phyloP scores from a whole-genome alignment of 2,113 vertebrate species.

The Corythornis vintsioides region DNA sequence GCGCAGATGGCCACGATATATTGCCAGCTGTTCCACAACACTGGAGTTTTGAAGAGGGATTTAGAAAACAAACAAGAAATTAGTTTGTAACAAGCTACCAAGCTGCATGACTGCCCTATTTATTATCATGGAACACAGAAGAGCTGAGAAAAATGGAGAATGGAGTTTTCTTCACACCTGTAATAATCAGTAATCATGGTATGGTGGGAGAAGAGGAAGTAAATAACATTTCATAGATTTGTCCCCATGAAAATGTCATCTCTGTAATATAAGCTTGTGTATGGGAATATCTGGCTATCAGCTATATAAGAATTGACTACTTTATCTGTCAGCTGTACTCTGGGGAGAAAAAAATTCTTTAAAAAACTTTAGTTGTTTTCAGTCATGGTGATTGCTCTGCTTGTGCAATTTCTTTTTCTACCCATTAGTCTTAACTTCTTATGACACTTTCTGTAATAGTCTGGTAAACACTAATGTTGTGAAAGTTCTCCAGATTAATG shows the following conservation, averaged over 20 bases:
- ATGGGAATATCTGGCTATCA: background rate
- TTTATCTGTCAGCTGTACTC: background rate
- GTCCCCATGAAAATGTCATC: background rate
- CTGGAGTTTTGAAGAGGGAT: background rate
- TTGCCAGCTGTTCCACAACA: background rate
- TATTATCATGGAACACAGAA: background rate
- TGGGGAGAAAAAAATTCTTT: background rate
- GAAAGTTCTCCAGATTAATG: background rate
- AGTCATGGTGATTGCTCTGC: background rate
- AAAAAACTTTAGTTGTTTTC: background rate
- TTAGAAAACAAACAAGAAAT: slow-evolving; percentile 22
- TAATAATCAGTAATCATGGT: background rate
- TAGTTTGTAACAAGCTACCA: background rate
- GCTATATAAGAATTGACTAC: background rate
- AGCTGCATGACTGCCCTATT: background rate
- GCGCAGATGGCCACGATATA: background rate
- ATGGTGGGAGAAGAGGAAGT: background rate
- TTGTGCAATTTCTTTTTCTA: background rate
- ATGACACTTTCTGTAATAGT: background rate
- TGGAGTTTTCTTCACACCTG: background rate
- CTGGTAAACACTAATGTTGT: background rate
- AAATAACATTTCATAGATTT: background rate
- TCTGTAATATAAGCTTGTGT: background rate
- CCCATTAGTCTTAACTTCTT: background rate
- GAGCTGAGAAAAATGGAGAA: background rate